Base-by-base conservation (phyloP, 2,797 vertebrate genomes). In the Microcaecilia unicolor region DNA sequence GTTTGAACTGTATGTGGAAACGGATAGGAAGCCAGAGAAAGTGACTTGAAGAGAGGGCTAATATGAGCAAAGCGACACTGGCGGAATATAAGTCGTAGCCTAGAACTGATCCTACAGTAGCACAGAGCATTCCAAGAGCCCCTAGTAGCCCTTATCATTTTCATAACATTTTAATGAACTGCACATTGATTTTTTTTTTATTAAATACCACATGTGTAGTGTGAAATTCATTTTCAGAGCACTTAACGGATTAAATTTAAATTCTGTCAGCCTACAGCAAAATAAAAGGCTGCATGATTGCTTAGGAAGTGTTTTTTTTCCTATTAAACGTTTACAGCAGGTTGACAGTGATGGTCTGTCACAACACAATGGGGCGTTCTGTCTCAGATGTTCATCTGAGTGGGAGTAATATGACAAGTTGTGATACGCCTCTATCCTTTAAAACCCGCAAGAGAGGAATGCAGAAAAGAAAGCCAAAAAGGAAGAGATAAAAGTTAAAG, bases 161-260 rank as follows among this genome's bases (percentile, higher is more conserved):
- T n/a, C n/a, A n/a, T n/a, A n/a, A n/a, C n/a, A n/a, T n/a, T n/a
- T n/a, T n/a, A n/a, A n/a, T n/a, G n/a, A n/a, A n/a, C n/a, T n/a
- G n/a, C n/a, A n/a, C n/a, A n/a, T n/a, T n/a, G n/a, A n/a, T n/a
- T n/a, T n/a, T n/a, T n/a, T n/a, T n/a, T n/a, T n/a, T n/a, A n/a
- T n/a, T n/a, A n/a, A n/a, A n/a, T n/a, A n/a, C n/a, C n/a, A 24
- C n/a, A n/a, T n/a, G n/a, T 21, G 15, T 15, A 21, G 51, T 48
- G 27, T 18, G 12, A 5, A 15, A 8, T 67, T 64, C 3, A 60
- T 64, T 58, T 25, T 35, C 60, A 4, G 12, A 55, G 78, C 81
- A 81, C 78, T 80, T 88, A 89, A 84, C 76, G 81, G 83, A 90
- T 87, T 67, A 76, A 67, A 71, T 75, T 64, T 72, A 78, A 77